Evolutionary conservation across 2,797 vertebrate genomes (phyloP).

Genomic region (Muscicapa striata): DNA sequence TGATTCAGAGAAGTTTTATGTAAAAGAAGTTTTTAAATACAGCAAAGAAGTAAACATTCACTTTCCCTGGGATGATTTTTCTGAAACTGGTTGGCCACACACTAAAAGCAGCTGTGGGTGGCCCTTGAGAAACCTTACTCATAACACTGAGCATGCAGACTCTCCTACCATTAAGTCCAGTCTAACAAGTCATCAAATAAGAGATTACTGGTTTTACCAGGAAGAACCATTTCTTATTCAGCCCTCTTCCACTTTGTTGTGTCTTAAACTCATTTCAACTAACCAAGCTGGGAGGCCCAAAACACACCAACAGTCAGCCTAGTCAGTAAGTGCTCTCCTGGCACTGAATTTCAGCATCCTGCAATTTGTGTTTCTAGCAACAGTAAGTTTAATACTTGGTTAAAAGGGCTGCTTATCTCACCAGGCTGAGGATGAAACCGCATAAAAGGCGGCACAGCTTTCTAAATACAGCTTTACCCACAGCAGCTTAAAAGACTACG

Average conservation of each 20-base stretch:
- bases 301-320: neutral
- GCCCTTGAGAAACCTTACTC: neutral
- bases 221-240: conserved; percentile 13
- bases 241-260: neutral
- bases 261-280: neutral
- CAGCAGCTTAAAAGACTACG: neutral
- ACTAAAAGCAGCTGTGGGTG: neutral
- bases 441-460: neutral
- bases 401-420: conserved; percentile 17
- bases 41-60: neutral
- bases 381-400: neutral
- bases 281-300: neutral
- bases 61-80: neutral
- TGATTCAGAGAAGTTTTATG: neutral
- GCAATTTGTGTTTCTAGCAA: neutral
- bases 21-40: neutral
- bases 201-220: conserved; percentile 38
- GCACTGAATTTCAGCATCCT: neutral
- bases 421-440: neutral
- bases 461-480: neutral
- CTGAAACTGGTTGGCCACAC: neutral
- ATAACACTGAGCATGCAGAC: neutral
- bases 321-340: neutral
- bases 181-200: conserved; percentile 26
- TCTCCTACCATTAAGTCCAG: conserved; percentile 1